Evolutionary conservation across 53 echinoderm and acorn worm genomes (phyloP).

Genomic region (Stichopus horrens): DNA sequence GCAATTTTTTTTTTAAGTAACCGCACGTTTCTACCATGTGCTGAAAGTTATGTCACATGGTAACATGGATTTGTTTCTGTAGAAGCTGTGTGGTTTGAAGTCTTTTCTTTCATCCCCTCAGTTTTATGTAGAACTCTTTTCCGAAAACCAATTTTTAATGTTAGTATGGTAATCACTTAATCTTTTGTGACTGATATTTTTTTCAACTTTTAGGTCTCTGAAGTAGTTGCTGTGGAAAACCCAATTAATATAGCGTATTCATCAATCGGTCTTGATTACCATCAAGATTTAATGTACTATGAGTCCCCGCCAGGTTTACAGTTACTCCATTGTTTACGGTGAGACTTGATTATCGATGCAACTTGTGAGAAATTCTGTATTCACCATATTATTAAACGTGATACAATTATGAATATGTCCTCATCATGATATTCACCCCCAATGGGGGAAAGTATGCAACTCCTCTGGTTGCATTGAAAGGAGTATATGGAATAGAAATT

Average conservation of each 20-base stretch:
- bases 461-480: too few relatives aligned
- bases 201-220: slow-evolving; percentile 57
- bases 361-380: too few relatives aligned
- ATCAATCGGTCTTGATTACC: slow-evolving; percentile 56
- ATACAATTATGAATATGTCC: neutral
- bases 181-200: neutral
- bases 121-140: neutral
- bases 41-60: too few relatives aligned
- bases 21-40: too few relatives aligned
- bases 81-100: too few relatives aligned
- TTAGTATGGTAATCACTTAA: neutral
- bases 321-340: slow-evolving; percentile 85
- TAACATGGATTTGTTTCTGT: too few relatives aligned
- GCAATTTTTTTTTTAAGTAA: too few relatives aligned
- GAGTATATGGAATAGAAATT: too few relatives aligned
- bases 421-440: neutral
- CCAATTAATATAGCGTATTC: slow-evolving; percentile 90
- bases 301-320: slow-evolving; percentile 93
- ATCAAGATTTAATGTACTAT: slow-evolving; percentile 87
- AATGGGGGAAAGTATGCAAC: too few relatives aligned
- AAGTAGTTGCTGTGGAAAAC: slow-evolving; percentile 52
- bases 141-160: neutral
- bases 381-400: neutral
- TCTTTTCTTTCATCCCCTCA: neutral
- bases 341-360: too few relatives aligned